These are phyloP conservation scores for Apostichopus parvimensis DNA, from an alignment of 35 echinoderm and acorn worm genomes.

Conservation along the genomic window DNA sequence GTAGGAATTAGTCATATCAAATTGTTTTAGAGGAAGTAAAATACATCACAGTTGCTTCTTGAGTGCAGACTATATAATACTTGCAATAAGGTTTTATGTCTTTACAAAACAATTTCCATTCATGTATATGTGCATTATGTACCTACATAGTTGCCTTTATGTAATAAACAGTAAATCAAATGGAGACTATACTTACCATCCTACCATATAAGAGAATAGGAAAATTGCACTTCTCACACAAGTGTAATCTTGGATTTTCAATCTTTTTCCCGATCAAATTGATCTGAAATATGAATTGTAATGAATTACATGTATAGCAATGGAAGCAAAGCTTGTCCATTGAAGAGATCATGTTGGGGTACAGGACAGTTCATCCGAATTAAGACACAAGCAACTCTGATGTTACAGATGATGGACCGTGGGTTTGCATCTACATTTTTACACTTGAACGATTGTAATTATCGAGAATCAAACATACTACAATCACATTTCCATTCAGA, in stretches of 20 bases:
- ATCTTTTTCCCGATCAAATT: conserved; percentile 93
- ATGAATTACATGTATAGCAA: neutral
- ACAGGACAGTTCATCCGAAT: neutral
- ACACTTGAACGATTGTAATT: neutral
- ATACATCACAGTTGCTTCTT: neutral
- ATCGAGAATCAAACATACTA: too few species aligned
- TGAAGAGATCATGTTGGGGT: neutral
- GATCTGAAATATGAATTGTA: conserved; percentile 40
- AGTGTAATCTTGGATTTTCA: conserved; percentile 82
- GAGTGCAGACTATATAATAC: too few species aligned
- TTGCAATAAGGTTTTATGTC: too few species aligned
- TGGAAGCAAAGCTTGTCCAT: neutral
- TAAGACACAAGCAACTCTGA: neutral
- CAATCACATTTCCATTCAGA: too few species aligned
- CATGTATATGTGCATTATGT: too few species aligned
- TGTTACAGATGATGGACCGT: too few species aligned
- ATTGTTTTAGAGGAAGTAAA: neutral
- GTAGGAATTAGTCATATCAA: too few species aligned
- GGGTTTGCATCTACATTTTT: too few species aligned
- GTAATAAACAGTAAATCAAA: too few species aligned
- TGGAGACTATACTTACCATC: conserved; percentile 81
- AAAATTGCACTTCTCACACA: conserved; percentile 93
- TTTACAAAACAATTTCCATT: too few species aligned
- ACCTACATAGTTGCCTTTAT: too few species aligned
- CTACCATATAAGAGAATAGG: conserved; percentile 92